Percentiles rank a stretch among this genome's conserved stretches.
These are phyloP conservation scores for Hesperia comma DNA, from an alignment of 2,888 invertebrate genomes.

Conservation along the genomic window DNA sequence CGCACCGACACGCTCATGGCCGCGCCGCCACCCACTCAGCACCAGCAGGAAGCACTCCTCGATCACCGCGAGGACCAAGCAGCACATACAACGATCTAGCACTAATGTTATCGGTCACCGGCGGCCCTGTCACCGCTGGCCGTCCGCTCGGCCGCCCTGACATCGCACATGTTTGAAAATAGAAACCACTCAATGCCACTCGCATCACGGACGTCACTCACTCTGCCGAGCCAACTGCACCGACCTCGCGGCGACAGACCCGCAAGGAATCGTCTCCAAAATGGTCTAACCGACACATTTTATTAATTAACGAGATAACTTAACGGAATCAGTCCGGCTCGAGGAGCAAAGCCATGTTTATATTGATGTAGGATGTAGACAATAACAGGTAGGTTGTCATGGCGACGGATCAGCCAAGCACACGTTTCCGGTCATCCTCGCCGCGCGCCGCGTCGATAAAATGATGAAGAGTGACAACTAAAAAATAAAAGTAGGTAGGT, in stretches of 20 bases:
- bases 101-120: neutral
- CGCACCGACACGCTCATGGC: slow-evolving; percentile 72
- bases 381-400: slow-evolving; percentile 52
- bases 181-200: slow-evolving; percentile 13
- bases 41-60: slow-evolving; percentile 59
- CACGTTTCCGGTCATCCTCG: slow-evolving; percentile 52
- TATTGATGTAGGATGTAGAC: neutral
- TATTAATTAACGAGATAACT: neutral
- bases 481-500: neutral
- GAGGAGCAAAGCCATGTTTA: slow-evolving; percentile 23
- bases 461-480: too few relatives aligned
- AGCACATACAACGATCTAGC: slow-evolving; percentile 58
- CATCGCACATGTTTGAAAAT: slow-evolving; percentile 34
- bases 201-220: neutral
- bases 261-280: slow-evolving; percentile 6
- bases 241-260: too few relatives aligned
- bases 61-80: slow-evolving; percentile 58
- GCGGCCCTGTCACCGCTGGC: slow-evolving; percentile 11
- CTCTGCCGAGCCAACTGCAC: neutral
- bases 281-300: neutral
- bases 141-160: slow-evolving; percentile 25
- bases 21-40: slow-evolving; percentile 33
- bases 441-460: slow-evolving; percentile 28
- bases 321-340: slow-evolving; percentile 1
- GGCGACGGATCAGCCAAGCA: slow-evolving; percentile 54